Percentiles rank a stretch among this genome's conserved stretches.
Evolutionary conservation across 2,113 vertebrate genomes (phyloP).

Genomic region (Isurus oxyrinchus): DNA sequence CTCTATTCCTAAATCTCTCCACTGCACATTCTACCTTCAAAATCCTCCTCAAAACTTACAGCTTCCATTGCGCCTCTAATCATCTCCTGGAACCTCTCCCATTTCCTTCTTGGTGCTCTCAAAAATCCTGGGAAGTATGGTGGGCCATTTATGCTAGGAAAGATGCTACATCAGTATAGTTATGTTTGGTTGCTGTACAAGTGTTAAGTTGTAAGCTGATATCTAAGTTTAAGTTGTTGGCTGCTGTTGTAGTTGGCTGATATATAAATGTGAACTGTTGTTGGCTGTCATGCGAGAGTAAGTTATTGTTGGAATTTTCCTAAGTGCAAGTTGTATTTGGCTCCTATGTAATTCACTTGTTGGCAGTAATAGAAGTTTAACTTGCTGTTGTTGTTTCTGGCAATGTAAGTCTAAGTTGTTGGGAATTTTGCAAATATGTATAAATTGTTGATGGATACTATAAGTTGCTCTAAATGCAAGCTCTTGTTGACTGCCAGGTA

Average conservation of each 20-base stretch:
- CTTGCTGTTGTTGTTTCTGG: neutral
- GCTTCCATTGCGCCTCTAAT: neutral
- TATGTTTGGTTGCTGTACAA: neutral
- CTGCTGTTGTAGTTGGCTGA: neutral
- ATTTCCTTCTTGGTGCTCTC: neutral
- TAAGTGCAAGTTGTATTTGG: neutral
- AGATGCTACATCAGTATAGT: neutral
- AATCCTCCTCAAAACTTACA: neutral
- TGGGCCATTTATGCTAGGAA: neutral
- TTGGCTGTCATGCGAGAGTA: neutral
- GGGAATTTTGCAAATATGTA: neutral
- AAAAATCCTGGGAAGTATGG: neutral
- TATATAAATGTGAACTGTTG: neutral
- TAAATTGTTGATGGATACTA: neutral
- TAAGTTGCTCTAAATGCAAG: neutral
- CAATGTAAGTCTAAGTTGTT: no score
- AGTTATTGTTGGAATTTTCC: neutral
- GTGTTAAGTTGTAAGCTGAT: neutral
- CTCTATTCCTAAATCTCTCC: neutral
- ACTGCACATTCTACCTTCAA: neutral
- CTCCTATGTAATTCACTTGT: neutral
- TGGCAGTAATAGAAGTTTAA: neutral
- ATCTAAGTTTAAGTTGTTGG: neutral
- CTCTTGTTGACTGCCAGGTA: neutral
- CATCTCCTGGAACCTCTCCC: neutral